Percentiles rank a stretch among this genome's conserved stretches.
Conservation (phyloP, 2,888 invertebrate species). For the Maniola hyperantus region DNA sequence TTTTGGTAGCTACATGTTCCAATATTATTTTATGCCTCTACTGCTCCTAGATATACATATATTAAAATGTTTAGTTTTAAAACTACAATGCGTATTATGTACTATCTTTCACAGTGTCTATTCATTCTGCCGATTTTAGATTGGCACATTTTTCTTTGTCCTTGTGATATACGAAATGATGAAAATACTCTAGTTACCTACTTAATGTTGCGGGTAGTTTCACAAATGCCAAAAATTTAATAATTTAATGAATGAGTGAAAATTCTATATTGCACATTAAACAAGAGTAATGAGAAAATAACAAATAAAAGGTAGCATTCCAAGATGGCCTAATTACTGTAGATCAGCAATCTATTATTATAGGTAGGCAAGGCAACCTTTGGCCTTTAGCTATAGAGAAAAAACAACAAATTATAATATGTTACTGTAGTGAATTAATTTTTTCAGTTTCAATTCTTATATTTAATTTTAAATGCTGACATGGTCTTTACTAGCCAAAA, state of each 20-base stretch:
- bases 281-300: too few relatives aligned
- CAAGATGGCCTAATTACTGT: too few relatives aligned
- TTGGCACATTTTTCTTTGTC: slow-evolving; percentile 6
- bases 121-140: slow-evolving; percentile 6
- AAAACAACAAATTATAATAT: too few relatives aligned
- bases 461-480: background rate
- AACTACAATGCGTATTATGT: slow-evolving; percentile 24
- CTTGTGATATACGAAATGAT: background rate
- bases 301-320: too few relatives aligned
- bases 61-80: slow-evolving; percentile 25
- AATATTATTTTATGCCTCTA: slow-evolving; percentile 44
- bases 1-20: slow-evolving; percentile 41
- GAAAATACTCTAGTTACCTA: too few relatives aligned
- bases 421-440: too few relatives aligned
- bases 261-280: too few relatives aligned
- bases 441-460: background rate
- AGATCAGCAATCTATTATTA: too few relatives aligned
- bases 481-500: background rate
- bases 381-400: too few relatives aligned
- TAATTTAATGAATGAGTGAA: too few relatives aligned
- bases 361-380: too few relatives aligned
- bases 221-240: background rate
- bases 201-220: background rate
- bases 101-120: slow-evolving; percentile 12
- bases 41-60: slow-evolving; percentile 52